Percentiles rank a stretch among this genome's conserved stretches.
These are phyloP conservation scores for Falcaria lacertinaria DNA, from an alignment of 2,888 invertebrate genomes.

Conservation along the genomic window DNA sequence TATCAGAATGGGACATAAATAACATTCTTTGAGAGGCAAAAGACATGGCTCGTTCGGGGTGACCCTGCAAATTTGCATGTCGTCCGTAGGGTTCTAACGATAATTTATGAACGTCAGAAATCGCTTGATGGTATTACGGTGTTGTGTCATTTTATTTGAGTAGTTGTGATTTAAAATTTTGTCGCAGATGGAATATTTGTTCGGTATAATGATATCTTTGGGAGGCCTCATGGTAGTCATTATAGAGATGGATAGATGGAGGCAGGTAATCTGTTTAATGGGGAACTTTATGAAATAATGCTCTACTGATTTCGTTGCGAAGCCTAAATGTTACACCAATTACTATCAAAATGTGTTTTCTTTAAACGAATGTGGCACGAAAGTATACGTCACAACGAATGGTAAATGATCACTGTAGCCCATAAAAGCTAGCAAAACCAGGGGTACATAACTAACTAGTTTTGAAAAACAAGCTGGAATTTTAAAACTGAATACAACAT, in stretches of 20 bases:
- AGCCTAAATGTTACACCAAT: too few species aligned
- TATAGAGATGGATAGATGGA: background rate
- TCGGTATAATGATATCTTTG: background rate
- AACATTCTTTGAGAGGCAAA: constrained; percentile 27
- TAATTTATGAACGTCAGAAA: constrained; percentile 30
- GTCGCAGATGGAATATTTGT: background rate
- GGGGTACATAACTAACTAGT: too few species aligned
- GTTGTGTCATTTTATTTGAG: constrained; percentile 10
- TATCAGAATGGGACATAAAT: constrained; percentile 32
- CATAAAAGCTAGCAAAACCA: too few species aligned
- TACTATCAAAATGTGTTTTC: too few species aligned
- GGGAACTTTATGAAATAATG: background rate
- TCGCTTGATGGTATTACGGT: constrained; percentile 23
- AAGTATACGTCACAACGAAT: too few species aligned
- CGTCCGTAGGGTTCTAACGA: constrained; percentile 18
- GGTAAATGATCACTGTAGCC: too few species aligned
- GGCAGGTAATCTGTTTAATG: background rate
- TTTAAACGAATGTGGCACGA: too few species aligned
- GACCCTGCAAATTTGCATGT: constrained; percentile 24
- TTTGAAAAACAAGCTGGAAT: too few species aligned
- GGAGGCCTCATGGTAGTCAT: background rate
- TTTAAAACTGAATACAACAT: too few species aligned
- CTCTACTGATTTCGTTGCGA: background rate
- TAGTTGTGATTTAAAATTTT: background rate
- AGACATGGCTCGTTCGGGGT: constrained; percentile 17